Evolutionary conservation across 1,140 invertebrate species (phyloP), one percentile per base, ranked within the genome.

Genomic region (Calosoma granatense): DNA sequence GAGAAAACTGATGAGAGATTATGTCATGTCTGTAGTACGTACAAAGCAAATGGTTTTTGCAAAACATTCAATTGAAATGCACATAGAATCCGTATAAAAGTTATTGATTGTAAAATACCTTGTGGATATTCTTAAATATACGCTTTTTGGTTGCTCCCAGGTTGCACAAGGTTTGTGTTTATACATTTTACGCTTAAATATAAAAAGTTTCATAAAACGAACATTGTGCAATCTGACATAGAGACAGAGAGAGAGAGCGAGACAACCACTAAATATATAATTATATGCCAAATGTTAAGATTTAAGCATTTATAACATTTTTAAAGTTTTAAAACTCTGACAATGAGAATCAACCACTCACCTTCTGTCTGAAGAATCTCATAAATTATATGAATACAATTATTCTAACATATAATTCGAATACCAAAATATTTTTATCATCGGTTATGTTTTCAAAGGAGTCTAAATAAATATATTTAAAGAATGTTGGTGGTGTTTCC

Each of bases 291-390:
- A 47, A 47, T 47, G 41, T 47, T 47, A 47, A 47, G 15, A 4
- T 47, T 47, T 47, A 47, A 47, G 41, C 41, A 47, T 47, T 47
- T 47, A 47, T 47, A 47, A 47, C 9, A 47, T 47, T 47, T 47
- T 47, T 47, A 47, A 47, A 17, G 41, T 47, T 47, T 47, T 36
- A n/a, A n/a, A n/a, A 47, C 41, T 47, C 41, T 47, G 4, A 47
- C 9, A 12, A 47, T 47, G 41, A 47, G 41, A 47, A 47, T 47
- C 4, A 47, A 47, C 41, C 41, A 47, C 41, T 47, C 17, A 47
- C 41, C 9, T 47, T 47, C 17, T 17, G 9, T 30, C 4, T 30
- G 4, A 14, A 30, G 26, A 30, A 30, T 30, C 26, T 30, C 26
- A 30, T 14, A 14, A 6, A 30, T 30, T 30, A n/a, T n/a, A n/a